phyloP scores from a whole-genome alignment of 2,797 vertebrate species.

The Propithecus deckenii region DNA sequence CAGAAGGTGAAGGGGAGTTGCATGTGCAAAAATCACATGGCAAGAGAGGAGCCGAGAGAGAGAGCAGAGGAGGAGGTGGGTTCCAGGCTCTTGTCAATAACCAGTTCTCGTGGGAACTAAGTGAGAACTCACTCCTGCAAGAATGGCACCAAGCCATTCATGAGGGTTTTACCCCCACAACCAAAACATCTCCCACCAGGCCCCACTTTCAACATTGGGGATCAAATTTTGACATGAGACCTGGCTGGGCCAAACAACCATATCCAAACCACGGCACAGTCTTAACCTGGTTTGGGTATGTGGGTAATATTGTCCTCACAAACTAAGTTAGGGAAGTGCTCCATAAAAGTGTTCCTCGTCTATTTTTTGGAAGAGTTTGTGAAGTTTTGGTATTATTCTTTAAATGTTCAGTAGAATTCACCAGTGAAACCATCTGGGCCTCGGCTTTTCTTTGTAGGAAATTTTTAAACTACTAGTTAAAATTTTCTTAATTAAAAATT shows the following conservation, averaged over 20 bases:
- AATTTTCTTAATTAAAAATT: neutral
- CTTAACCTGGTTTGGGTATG: neutral
- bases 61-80: no score
- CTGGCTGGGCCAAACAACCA: no score
- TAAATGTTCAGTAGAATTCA: neutral
- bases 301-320: neutral
- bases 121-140: neutral
- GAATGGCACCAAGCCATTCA: neutral
- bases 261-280: neutral
- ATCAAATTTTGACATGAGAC: neutral
- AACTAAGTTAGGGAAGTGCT: neutral
- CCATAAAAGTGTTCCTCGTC: neutral
- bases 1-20: neutral
- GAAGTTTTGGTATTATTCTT: neutral
- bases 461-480: neutral
- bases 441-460: neutral
- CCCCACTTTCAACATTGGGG: neutral
- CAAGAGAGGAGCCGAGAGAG: neutral
- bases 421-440: neutral
- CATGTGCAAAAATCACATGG: neutral
- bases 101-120: neutral
- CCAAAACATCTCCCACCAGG: neutral
- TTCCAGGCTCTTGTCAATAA: neutral
- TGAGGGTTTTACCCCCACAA: neutral
- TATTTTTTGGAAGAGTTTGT: neutral